Evolutionary conservation across 2,888 invertebrate genomes (phyloP).

Genomic region (Dusona sp.): DNA sequence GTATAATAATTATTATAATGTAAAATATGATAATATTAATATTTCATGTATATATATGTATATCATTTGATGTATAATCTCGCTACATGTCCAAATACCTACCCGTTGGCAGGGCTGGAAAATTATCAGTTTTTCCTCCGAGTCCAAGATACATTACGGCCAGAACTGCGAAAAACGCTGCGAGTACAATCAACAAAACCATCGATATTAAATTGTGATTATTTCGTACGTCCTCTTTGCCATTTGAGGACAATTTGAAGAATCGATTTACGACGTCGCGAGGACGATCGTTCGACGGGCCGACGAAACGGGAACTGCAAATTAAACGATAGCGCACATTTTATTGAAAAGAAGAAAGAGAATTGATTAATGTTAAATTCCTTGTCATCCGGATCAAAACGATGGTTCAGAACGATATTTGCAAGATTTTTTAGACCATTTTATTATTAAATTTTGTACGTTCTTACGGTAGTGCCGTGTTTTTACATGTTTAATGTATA

Average conservation of each 20-base stretch:
- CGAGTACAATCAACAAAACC: slow-evolving; percentile 82
- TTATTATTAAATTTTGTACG: too few relatives aligned
- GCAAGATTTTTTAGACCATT: too few relatives aligned
- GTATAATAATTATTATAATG: neutral
- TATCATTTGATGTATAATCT: neutral
- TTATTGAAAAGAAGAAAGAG: neutral
- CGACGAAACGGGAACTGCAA: slow-evolving; percentile 75
- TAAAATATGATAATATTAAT: slow-evolving; percentile 29
- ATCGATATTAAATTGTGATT: slow-evolving; percentile 84
- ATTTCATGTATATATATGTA: slow-evolving; percentile 4
- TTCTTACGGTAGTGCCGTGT: too few relatives aligned
- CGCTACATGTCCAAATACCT: slow-evolving; percentile 77
- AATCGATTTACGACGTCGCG: slow-evolving; percentile 77
- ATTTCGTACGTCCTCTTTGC: slow-evolving; percentile 80
- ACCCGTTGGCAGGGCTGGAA: slow-evolving; percentile 82
- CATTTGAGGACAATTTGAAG: slow-evolving; percentile 74
- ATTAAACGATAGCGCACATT: neutral
- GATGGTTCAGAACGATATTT: too few relatives aligned
- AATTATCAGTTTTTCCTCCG: slow-evolving; percentile 81
- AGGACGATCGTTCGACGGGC: slow-evolving; percentile 77
- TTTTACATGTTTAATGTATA: too few relatives aligned
- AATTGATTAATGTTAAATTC: too few relatives aligned
- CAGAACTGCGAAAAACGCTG: slow-evolving; percentile 83
- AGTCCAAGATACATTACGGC: slow-evolving; percentile 84
- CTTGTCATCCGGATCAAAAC: too few relatives aligned